Percentiles rank a stretch among this genome's conserved stretches.
Evolutionary conservation across 2,888 invertebrate genomes (phyloP).

Genomic region (Cerastis rubricosa): DNA sequence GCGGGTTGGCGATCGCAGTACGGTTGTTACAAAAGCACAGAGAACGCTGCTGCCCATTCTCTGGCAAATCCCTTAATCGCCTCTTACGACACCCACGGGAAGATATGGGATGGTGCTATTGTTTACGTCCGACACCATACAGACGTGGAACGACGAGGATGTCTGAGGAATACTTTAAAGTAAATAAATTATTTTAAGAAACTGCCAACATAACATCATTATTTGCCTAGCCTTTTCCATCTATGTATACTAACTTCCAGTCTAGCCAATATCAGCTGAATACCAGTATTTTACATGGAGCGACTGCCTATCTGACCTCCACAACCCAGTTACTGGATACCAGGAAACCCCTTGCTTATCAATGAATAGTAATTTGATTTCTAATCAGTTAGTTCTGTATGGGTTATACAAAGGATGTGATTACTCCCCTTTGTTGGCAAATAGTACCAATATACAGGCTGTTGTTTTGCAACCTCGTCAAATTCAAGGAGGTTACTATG

Average conservation of each 20-base stretch:
- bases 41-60: no score
- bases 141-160: no score
- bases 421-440: not conserved
- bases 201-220: not conserved
- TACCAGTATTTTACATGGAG: not conserved
- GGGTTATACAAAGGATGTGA: not conserved
- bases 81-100: no score
- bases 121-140: no score
- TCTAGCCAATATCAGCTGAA: not conserved
- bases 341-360: not conserved
- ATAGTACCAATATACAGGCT: not conserved
- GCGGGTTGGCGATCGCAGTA: no score
- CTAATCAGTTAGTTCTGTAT: not conserved
- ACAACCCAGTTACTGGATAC: no score
- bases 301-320: not conserved
- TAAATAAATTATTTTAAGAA: not conserved
- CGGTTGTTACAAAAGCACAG: no score
- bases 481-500: no score
- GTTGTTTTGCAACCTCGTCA: no score
- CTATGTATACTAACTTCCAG: no score
- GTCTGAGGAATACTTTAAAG: not conserved
- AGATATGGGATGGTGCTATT: no score
- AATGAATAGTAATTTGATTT: not conserved
- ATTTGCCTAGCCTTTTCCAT: not conserved
- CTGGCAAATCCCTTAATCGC: no score